Conservation (phyloP, 1,140 invertebrate genomes). For the Rhizoglyphus robini region DNA sequence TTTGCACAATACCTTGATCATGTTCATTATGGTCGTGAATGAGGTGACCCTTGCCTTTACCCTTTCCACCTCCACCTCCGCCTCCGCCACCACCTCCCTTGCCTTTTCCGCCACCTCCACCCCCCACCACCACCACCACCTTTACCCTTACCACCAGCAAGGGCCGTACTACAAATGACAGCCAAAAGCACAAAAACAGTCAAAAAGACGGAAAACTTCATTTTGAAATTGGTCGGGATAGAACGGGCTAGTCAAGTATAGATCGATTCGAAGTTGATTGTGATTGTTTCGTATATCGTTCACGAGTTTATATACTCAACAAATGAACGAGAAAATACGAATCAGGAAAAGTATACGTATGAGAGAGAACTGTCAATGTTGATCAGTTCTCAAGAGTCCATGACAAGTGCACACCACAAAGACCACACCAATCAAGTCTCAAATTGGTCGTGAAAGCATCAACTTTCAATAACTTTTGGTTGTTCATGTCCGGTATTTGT, state of each 20-base stretch:
- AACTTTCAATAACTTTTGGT: too few relatives aligned
- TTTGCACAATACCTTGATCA: not conserved
- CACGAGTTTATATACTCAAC: not conserved
- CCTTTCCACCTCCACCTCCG: not conserved
- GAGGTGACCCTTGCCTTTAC: not conserved
- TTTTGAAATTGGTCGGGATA: not conserved
- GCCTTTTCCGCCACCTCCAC: not conserved
- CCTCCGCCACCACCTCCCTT: not conserved
- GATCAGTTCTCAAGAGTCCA: too few relatives aligned
- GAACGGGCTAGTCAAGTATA: not conserved
- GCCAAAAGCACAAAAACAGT: not conserved
- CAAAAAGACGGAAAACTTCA: conserved; percentile 10
- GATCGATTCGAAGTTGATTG: too few relatives aligned
- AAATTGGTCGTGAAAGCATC: too few relatives aligned
- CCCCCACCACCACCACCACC: not conserved
- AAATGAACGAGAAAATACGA: not conserved
- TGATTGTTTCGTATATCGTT: too few relatives aligned
- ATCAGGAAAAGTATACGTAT: not conserved
- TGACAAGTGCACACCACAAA: too few relatives aligned
- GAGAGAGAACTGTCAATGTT: too few relatives aligned
- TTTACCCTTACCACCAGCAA: conserved; percentile 1
- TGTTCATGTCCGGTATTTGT: too few relatives aligned
- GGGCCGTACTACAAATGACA: not conserved
- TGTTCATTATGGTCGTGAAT: not conserved
- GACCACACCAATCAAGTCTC: too few relatives aligned